Evolutionary conservation across 1,140 invertebrate species (phyloP).

Genomic region (Rhagoletis zephyria): DNA sequence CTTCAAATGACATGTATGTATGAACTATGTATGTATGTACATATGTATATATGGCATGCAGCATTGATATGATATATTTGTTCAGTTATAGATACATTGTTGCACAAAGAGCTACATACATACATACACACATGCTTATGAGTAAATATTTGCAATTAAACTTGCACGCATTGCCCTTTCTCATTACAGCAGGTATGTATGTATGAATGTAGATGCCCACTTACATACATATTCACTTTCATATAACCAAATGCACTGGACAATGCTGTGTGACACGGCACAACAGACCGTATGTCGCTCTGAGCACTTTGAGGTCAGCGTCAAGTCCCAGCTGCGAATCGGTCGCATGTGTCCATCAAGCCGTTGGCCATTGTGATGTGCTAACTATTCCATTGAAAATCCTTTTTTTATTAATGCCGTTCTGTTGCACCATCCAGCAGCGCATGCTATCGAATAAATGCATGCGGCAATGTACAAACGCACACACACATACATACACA

Average conservation of each 20-base stretch:
- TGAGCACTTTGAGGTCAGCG: not conserved
- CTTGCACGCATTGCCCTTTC: no score
- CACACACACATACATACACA: not conserved
- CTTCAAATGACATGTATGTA: not conserved
- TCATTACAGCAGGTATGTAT: no score
- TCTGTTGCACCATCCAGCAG: not conserved
- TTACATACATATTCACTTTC: no score
- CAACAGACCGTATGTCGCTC: not conserved
- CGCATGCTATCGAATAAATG: not conserved
- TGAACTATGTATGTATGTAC: no score
- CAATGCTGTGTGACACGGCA: not conserved
- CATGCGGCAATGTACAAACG: not conserved
- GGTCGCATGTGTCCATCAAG: not conserved
- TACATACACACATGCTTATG: not conserved
- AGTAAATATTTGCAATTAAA: not conserved
- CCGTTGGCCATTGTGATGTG: not conserved
- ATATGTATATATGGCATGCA: not conserved
- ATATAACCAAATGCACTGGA: no score
- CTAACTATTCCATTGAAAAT: not conserved
- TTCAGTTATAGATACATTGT: not conserved
- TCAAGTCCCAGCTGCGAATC: not conserved
- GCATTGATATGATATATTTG: not conserved
- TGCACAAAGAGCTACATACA: not conserved
- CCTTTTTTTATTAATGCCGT: not conserved
- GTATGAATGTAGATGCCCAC: no score